These are phyloP conservation scores for Dolichomitus sp. DNA, from an alignment of 2,888 invertebrate genomes.

Conservation along the genomic window DNA sequence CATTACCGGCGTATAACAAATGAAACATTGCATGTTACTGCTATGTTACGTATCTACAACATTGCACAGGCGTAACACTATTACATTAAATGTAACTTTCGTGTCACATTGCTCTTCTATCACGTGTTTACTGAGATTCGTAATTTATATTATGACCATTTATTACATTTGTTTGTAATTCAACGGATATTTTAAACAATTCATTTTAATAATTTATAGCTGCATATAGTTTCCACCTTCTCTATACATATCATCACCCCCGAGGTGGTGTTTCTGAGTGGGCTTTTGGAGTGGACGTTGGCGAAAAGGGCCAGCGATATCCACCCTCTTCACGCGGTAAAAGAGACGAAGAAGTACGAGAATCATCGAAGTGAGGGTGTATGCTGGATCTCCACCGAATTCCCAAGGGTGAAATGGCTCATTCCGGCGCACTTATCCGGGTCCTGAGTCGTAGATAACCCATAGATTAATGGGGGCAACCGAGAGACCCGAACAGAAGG, in stretches of 20 bases:
- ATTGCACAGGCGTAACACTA: too few species aligned
- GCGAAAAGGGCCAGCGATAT: conserved; percentile 50
- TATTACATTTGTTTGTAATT: neutral
- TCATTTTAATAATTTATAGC: neutral
- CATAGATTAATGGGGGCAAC: conserved; percentile 85
- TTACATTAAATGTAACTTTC: too few species aligned
- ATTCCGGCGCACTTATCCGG: conserved; percentile 85
- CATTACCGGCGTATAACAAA: too few species aligned
- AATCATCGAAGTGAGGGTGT: conserved; percentile 59
- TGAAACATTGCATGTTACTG: too few species aligned
- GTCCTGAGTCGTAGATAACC: conserved; percentile 83
- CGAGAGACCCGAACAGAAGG: conserved; percentile 75
- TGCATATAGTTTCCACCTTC: neutral
- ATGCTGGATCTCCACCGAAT: conserved; percentile 75
- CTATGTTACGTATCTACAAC: too few species aligned
- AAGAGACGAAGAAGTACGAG: conserved; percentile 57
- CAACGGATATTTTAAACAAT: neutral
- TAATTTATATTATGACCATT: neutral
- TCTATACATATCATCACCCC: conserved; percentile 26
- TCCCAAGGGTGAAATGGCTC: conserved; percentile 86
- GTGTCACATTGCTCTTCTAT: too few species aligned
- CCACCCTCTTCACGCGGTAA: conserved; percentile 53
- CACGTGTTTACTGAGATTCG: too few species aligned
- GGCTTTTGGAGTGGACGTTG: conserved; percentile 21
- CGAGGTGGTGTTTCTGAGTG: conserved; percentile 26